Percentiles rank a stretch among this genome's conserved stretches.
phyloP scores from a whole-genome alignment of 2,113 vertebrate species.

The Isichthys henryi region DNA sequence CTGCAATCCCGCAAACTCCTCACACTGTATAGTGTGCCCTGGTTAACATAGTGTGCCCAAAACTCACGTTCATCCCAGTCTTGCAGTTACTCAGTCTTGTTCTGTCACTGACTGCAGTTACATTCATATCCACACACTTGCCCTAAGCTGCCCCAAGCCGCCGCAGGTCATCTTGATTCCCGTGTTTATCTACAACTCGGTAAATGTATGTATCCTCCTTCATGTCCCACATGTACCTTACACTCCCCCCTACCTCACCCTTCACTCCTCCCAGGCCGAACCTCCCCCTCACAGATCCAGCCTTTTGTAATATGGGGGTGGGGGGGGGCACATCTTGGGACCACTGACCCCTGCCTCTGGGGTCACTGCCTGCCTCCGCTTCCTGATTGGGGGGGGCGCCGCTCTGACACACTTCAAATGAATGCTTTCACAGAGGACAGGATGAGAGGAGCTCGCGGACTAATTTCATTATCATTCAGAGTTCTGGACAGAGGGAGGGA shows the following conservation, averaged over 20 bases:
- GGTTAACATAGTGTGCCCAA: background rate
- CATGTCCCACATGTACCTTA: background rate
- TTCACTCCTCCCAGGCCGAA: conserved; percentile 5
- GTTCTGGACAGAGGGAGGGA: background rate
- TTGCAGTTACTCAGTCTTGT: background rate
- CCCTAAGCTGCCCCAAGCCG: background rate
- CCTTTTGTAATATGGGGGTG: conserved; percentile 36
- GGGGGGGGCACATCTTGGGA: conserved; percentile 30
- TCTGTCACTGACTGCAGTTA: background rate
- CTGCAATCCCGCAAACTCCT: background rate
- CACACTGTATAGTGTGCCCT: background rate
- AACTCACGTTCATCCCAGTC: background rate
- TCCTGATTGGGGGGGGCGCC: conserved; percentile 33
- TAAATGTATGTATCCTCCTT: background rate
- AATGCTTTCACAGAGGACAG: conserved; percentile 1
- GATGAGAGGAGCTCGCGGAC: background rate
- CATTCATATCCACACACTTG: background rate
- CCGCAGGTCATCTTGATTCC: background rate
- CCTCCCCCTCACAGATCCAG: conserved; percentile 45
- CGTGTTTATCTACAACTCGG: background rate
- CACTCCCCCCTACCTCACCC: too few species aligned
- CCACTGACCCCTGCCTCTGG: conserved; percentile 48
- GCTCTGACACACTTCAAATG: conserved; percentile 27
- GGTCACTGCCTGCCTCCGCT: conserved; percentile 49
- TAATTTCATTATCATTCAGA: conserved; percentile 26